These are phyloP conservation scores for Periphyllus acericola DNA, from an alignment of 2,888 invertebrate genomes.

Conservation along the genomic window DNA sequence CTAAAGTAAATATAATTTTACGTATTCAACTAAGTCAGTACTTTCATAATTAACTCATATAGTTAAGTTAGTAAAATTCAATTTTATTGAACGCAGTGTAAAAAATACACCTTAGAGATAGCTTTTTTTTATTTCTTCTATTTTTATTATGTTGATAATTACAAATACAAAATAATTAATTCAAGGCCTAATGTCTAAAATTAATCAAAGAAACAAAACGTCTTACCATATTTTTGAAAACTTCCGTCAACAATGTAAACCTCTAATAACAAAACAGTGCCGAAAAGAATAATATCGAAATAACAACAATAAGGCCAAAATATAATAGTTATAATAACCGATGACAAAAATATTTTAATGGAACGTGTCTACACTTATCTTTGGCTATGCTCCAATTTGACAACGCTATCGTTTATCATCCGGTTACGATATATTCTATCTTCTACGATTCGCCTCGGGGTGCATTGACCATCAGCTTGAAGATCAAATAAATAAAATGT, in stretches of 20 bases:
- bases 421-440: constrained; percentile 13
- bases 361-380: constrained; percentile 43
- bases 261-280: constrained; percentile 4
- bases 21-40: background rate
- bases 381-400: constrained; percentile 45
- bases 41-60: constrained; percentile 22
- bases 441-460: constrained; percentile 14
- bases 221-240: constrained; percentile 35
- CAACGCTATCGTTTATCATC: constrained; percentile 6
- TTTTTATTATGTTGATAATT: constrained; percentile 42
- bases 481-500: background rate
- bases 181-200: constrained; percentile 27
- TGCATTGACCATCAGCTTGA: constrained; percentile 11
- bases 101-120: constrained; percentile 30
- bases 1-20: background rate
- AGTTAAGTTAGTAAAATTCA: constrained; percentile 15
- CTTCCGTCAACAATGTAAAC: constrained; percentile 32
- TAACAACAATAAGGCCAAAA: constrained; percentile 17
- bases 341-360: constrained; percentile 44
- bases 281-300: constrained; percentile 34
- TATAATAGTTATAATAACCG: constrained; percentile 13
- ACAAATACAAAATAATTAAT: constrained; percentile 18
- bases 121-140: constrained; percentile 32
- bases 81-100: constrained; percentile 17
- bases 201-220: background rate